These are phyloP conservation scores for Umimayanthus kanabou DNA, from an alignment of 92 coral and sea anemone species.

Conservation along the genomic window DNA sequence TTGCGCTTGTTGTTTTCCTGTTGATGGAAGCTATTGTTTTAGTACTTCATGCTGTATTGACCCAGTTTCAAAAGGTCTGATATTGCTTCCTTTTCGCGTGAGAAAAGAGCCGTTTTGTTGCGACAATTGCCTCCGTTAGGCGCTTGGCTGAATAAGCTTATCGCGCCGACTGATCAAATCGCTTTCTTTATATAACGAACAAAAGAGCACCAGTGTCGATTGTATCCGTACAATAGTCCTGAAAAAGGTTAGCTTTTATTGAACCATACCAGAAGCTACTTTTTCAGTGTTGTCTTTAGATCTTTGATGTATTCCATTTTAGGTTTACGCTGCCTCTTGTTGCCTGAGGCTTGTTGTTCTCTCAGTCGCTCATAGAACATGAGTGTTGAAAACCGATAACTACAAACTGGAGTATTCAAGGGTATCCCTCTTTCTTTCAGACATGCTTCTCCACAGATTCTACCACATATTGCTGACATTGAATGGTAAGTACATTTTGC, in stretches of 20 bases:
- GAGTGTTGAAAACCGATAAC: constrained; percentile 18
- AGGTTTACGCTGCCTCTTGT: neutral
- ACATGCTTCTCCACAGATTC: constrained; percentile 21
- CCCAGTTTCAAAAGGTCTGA: constrained; percentile 17
- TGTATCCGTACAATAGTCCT: constrained; percentile 16
- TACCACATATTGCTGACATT: neutral
- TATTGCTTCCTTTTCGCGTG: constrained; percentile 36
- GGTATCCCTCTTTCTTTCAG: constrained; percentile 13
- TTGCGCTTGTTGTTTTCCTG: neutral
- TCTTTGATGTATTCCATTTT: constrained; percentile 17
- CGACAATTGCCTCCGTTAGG: constrained; percentile 33
- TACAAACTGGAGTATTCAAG: neutral
- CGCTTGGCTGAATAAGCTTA: constrained; percentile 35
- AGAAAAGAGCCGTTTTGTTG: constrained; percentile 32
- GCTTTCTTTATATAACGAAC: constrained; percentile 4
- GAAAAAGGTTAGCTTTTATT: constrained; percentile 9
- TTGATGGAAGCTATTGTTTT: constrained; percentile 2
- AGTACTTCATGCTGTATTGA: neutral
- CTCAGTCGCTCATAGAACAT: neutral
- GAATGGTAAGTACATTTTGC: constrained; percentile 12
- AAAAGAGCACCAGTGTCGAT: constrained; percentile 19
- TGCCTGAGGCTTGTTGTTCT: constrained; percentile 4
- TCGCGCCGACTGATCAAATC: constrained; percentile 24
- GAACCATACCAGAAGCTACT: constrained; percentile 3
- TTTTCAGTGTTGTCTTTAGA: neutral